phyloP scores from a whole-genome alignment of 2,888 invertebrate species.

The Adelphocoris suturalis region DNA sequence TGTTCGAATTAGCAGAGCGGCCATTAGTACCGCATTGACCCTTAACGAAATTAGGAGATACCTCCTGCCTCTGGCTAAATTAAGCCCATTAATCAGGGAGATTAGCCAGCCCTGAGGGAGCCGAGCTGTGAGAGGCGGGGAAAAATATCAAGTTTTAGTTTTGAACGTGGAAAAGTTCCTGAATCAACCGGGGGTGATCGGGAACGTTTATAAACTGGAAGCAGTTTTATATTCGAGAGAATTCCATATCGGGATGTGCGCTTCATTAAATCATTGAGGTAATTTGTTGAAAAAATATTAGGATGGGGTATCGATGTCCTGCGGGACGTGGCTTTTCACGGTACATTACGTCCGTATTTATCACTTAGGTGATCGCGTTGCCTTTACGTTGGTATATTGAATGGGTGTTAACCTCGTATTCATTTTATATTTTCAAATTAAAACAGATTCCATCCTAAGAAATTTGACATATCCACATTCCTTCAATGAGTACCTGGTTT shows the following conservation, averaged over 20 bases:
- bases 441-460: too few relatives aligned
- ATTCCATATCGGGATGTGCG: background rate
- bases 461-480: too few relatives aligned
- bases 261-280: background rate
- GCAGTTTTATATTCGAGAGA: background rate
- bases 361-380: too few relatives aligned
- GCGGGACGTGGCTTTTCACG: too few relatives aligned
- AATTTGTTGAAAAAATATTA: background rate
- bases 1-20: conserved; percentile 4
- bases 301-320: too few relatives aligned
- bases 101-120: conserved; percentile 6
- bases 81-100: conserved; percentile 30
- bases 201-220: background rate
- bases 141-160: background rate
- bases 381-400: too few relatives aligned
- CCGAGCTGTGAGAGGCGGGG: background rate
- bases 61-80: conserved; percentile 5
- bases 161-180: background rate
- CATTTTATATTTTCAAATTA: too few relatives aligned
- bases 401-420: too few relatives aligned
- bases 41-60: conserved; percentile 26
- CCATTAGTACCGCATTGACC: conserved; percentile 31
- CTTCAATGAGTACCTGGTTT: too few relatives aligned
- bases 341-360: too few relatives aligned
- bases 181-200: background rate